These are phyloP conservation scores for Sclerurus mexicanus DNA, from an alignment of 2,113 vertebrate genomes.

Conservation along the genomic window DNA sequence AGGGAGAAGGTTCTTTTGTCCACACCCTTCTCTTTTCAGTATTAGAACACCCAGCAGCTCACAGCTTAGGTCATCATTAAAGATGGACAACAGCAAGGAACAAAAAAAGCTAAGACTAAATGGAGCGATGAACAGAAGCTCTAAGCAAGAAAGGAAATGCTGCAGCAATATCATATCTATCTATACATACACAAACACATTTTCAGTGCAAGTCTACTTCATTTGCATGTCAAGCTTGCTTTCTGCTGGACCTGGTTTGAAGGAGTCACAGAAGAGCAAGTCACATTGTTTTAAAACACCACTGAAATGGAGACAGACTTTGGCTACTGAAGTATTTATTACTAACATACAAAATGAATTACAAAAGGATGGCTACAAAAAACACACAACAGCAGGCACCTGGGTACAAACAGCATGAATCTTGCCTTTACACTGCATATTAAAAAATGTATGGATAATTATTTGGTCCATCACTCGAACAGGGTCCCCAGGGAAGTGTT, in stretches of 20 bases:
- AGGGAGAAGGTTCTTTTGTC: not conserved
- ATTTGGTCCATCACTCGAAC: not conserved
- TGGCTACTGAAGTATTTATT: constrained; percentile 68
- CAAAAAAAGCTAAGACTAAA: not conserved
- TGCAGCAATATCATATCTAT: not conserved
- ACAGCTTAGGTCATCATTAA: not conserved
- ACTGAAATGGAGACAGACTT: constrained; percentile 57
- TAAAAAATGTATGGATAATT: not conserved
- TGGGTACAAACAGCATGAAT: constrained; percentile 61
- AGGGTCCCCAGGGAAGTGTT: not conserved
- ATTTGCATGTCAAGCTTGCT: constrained; percentile 23
- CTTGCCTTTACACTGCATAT: not conserved
- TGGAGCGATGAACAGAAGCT: not conserved
- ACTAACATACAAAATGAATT: constrained; percentile 29
- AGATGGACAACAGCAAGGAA: not conserved
- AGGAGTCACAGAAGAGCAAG: constrained; percentile 34
- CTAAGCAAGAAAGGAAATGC: not conserved
- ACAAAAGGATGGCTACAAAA: constrained; percentile 30
- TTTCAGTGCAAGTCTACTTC: not conserved
- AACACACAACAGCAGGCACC: constrained; percentile 30
- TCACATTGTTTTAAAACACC: constrained; percentile 3
- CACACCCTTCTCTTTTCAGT: not conserved
- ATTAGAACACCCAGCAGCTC: not conserved
- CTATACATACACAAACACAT: not conserved
- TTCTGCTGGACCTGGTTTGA: not conserved